A percentile compares a stretch with the other conserved stretches of the same genome.
Evolutionary conservation across 1,140 invertebrate genomes (phyloP).

Genomic region (Pectinophora gossypiella): DNA sequence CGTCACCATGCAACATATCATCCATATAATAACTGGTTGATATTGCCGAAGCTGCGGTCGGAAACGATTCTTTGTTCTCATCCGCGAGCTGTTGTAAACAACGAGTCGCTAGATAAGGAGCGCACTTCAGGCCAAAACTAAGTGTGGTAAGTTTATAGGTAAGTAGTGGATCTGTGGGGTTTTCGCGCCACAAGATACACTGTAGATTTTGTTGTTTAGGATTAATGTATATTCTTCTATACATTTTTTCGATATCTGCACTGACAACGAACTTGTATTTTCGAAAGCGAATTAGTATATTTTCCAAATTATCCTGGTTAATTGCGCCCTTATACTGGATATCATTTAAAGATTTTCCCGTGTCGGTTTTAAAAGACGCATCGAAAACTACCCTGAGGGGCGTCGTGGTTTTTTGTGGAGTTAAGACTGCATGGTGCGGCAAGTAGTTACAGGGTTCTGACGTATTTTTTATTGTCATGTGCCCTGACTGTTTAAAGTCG

Average conservation of each 20-base stretch:
- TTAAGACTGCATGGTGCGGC: not conserved
- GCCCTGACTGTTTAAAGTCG: not conserved
- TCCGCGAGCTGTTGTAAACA: not conserved
- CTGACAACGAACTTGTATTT: constrained; percentile 21
- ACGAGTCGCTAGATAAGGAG: not conserved
- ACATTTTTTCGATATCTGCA: no score
- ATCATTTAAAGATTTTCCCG: constrained; percentile 31
- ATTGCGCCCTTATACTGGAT: constrained; percentile 32
- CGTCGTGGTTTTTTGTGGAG: not conserved
- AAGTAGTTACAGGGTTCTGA: not conserved
- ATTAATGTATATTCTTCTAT: constrained; percentile 20
- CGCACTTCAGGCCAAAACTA: not conserved
- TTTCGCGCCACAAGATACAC: not conserved
- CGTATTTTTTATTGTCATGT: not conserved
- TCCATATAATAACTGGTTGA: no score
- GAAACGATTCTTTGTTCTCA: not conserved
- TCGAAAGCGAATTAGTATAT: constrained; percentile 37
- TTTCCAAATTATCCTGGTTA: constrained; percentile 31
- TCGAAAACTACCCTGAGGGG: constrained; percentile 24
- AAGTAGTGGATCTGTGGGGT: not conserved
- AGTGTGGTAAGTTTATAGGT: not conserved
- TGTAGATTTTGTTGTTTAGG: not conserved
- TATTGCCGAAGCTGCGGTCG: no score
- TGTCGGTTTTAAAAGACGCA: constrained; percentile 15
- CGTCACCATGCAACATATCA: no score